A percentile compares a stretch with the other conserved stretches of the same genome.
Evolutionary conservation across 2,888 invertebrate species (phyloP).

Genomic region (Leucoptera coffeella): DNA sequence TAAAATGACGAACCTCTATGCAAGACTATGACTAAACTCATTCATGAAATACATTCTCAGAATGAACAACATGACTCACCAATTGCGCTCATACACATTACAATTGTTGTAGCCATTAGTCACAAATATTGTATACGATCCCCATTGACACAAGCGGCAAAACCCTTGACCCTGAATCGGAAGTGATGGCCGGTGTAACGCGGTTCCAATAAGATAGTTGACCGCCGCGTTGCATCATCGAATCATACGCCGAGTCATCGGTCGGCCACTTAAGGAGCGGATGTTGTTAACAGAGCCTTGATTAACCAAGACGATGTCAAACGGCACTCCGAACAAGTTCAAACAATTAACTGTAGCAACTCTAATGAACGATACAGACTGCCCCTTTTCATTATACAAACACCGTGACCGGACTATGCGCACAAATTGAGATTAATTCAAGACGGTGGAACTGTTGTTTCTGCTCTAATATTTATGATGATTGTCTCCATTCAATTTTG

Average conservation of each 20-base stretch:
- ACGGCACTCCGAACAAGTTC: conserved; percentile 43
- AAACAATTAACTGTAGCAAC: conserved; percentile 51
- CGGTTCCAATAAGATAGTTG: conserved; percentile 18
- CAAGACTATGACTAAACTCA: no score
- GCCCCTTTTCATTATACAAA: conserved; percentile 45
- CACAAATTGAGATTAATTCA: conserved; percentile 50
- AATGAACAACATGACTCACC: no score
- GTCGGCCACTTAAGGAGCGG: conserved; percentile 37
- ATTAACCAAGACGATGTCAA: conserved; percentile 47
- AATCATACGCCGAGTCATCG: conserved; percentile 36
- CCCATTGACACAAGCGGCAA: conserved; percentile 20
- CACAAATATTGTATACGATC: no score
- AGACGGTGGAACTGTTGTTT: conserved; percentile 17
- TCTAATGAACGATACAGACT: conserved; percentile 47
- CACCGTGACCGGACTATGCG: conserved; percentile 41
- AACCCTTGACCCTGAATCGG: conserved; percentile 46
- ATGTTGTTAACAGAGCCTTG: conserved; percentile 48
- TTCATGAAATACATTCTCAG: no score
- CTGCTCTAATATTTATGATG: no score
- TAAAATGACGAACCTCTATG: conserved; percentile 1
- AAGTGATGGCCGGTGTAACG: conserved; percentile 28
- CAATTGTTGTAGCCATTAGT: no score
- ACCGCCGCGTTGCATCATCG: conserved; percentile 33
- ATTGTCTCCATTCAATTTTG: no score
- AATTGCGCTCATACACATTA: no score